A percentile compares a stretch with the other conserved stretches of the same genome.
phyloP scores from a whole-genome alignment of 2,113 vertebrate species.

The Artemisiospiza belli region DNA sequence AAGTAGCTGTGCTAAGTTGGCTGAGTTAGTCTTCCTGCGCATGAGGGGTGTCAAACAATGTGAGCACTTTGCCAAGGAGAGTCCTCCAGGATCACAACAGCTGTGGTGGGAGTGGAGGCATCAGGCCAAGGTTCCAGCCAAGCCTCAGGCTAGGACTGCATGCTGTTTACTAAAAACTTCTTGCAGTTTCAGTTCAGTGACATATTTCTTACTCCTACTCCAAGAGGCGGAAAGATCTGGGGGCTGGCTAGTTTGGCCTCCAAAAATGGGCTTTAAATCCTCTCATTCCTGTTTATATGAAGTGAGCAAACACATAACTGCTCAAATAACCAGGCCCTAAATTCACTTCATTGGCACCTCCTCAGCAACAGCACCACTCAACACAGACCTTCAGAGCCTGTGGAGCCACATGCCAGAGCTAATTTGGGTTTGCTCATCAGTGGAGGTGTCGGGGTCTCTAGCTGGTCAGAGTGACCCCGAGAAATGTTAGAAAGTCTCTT shows the following conservation, averaged over 20 bases:
- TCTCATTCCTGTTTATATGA: neutral
- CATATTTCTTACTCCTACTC: neutral
- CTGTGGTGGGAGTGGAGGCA: neutral
- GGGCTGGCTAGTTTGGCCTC: neutral
- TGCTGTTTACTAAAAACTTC: neutral
- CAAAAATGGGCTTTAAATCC: neutral
- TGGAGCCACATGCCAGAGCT: accelerated
- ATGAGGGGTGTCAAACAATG: accelerated
- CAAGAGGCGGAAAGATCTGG: neutral
- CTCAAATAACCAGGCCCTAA: neutral
- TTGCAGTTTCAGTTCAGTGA: neutral
- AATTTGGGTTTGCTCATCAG: neutral
- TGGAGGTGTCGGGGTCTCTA: neutral
- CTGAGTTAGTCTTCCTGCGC: accelerated
- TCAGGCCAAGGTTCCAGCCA: neutral
- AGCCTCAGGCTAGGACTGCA: neutral
- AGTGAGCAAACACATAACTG: accelerated
- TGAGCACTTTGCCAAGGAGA: neutral
- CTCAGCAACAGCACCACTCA: neutral
- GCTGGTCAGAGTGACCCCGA: no score
- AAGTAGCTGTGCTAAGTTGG: neutral
- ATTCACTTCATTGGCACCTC: neutral
- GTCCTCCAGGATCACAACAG: neutral
- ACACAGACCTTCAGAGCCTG: neutral
- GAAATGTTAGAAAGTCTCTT: no score